Conservation (phyloP, 1,140 invertebrate genomes). For the Nylanderia fulva region DNA sequence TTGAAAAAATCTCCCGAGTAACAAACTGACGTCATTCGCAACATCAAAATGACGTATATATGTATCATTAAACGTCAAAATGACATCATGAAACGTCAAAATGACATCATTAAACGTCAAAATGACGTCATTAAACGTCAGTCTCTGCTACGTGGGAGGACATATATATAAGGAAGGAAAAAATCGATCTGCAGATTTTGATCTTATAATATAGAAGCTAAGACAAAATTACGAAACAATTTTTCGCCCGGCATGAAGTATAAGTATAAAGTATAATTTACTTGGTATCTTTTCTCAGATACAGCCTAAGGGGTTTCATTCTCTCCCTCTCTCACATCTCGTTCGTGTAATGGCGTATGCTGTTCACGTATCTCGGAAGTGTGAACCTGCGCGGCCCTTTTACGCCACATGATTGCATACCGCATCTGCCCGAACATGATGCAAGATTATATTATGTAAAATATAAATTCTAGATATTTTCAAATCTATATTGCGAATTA, state of each 20-base stretch:
- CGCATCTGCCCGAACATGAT: neutral
- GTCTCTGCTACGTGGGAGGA: no score
- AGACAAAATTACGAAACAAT: slow-evolving; percentile 22
- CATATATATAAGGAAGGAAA: neutral
- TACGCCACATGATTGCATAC: slow-evolving; percentile 43
- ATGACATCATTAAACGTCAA: no score
- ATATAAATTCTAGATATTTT: neutral
- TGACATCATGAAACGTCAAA: no score
- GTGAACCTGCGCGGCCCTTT: slow-evolving; percentile 42
- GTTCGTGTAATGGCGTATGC: slow-evolving; percentile 48
- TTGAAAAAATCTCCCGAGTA: no score
- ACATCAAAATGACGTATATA: no score
- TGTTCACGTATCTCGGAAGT: slow-evolving; percentile 54
- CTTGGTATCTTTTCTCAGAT: neutral
- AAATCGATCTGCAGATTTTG: neutral
- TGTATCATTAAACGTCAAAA: no score
- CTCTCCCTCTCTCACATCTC: slow-evolving; percentile 41
- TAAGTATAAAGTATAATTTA: slow-evolving; percentile 55
- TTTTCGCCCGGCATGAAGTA: slow-evolving; percentile 14
- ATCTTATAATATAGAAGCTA: slow-evolving; percentile 5
- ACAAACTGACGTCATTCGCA: no score
- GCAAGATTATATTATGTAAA: slow-evolving; percentile 3
- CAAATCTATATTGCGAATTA: neutral
- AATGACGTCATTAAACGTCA: no score
- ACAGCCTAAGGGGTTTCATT: slow-evolving; percentile 31